phyloP scores from a whole-genome alignment of 2,113 vertebrate genomes.

The Motacilla tschutschensis region DNA sequence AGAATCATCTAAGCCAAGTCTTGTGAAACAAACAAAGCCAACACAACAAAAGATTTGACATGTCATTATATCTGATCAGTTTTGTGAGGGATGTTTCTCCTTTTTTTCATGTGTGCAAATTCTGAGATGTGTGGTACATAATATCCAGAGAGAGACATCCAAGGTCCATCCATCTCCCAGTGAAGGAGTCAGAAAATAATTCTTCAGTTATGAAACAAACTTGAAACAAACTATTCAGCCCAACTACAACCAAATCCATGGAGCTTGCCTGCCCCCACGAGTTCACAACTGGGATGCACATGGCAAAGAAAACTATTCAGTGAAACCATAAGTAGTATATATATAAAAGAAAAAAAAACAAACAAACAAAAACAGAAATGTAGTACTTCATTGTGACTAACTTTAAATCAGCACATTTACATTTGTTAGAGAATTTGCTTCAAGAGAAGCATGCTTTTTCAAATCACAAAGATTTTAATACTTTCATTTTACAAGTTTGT shows the following conservation, averaged over 20 bases:
- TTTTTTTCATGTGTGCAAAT: background rate
- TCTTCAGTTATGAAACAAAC: background rate
- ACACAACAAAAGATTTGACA: background rate
- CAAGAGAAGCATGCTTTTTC: background rate
- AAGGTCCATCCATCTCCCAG: background rate
- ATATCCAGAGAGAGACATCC: background rate
- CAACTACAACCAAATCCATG: background rate
- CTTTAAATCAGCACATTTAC: background rate
- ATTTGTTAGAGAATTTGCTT: background rate
- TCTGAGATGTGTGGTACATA: rapidly evolving
- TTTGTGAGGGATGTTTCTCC: background rate
- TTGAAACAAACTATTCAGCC: background rate
- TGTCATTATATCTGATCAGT: background rate
- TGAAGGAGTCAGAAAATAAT: background rate
- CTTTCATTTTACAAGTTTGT: background rate
- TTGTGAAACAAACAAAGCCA: background rate
- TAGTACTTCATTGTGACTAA: background rate
- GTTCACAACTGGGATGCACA: background rate
- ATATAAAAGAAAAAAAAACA: background rate
- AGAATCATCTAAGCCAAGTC: background rate
- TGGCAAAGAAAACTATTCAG: background rate
- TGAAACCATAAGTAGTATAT: background rate
- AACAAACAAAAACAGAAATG: background rate
- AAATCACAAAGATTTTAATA: background rate
- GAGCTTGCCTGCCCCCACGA: background rate